Conservation (phyloP, 2,113 vertebrate species). For the Delphinapterus leucas region DNA sequence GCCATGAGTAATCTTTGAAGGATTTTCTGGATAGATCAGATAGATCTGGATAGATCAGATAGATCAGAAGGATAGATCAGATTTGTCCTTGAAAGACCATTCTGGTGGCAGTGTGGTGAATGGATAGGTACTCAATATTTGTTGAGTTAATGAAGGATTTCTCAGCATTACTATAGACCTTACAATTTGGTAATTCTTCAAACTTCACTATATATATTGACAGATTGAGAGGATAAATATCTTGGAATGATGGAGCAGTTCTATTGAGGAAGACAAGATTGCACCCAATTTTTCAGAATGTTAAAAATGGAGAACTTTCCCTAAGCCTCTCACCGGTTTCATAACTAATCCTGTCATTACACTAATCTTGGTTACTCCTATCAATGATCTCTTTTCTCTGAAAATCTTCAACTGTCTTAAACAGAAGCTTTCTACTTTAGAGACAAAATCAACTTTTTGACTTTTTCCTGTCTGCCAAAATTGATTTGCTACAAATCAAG, state of each 20-base stretch:
- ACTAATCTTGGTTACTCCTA: neutral
- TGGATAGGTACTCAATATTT: conserved; percentile 47
- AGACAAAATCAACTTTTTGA: conserved; percentile 72
- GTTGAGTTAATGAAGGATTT: conserved; percentile 66
- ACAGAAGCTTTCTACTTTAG: conserved; percentile 65
- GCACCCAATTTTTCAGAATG: conserved; percentile 23
- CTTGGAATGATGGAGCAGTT: conserved; percentile 35
- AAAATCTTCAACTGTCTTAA: conserved; percentile 52
- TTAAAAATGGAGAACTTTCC: conserved; percentile 7
- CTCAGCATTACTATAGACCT: conserved; percentile 49
- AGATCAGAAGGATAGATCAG: neutral
- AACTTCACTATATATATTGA: conserved; percentile 65
- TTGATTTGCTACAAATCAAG: conserved; percentile 65
- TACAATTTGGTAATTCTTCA: conserved; percentile 66
- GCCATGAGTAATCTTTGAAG: neutral
- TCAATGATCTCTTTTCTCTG: conserved; percentile 41
- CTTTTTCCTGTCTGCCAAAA: conserved; percentile 68
- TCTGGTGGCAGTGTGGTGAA: neutral
- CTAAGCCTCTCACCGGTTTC: neutral
- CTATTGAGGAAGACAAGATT: conserved; percentile 25
- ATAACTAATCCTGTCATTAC: neutral
- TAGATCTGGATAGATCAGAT: neutral
- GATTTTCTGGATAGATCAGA: conserved; percentile 40
- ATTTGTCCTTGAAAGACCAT: conserved; percentile 55
- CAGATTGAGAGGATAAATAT: conserved; percentile 61